These are phyloP conservation scores for Timema cristinae DNA, from an alignment of 2,888 invertebrate species.

Conservation along the genomic window DNA sequence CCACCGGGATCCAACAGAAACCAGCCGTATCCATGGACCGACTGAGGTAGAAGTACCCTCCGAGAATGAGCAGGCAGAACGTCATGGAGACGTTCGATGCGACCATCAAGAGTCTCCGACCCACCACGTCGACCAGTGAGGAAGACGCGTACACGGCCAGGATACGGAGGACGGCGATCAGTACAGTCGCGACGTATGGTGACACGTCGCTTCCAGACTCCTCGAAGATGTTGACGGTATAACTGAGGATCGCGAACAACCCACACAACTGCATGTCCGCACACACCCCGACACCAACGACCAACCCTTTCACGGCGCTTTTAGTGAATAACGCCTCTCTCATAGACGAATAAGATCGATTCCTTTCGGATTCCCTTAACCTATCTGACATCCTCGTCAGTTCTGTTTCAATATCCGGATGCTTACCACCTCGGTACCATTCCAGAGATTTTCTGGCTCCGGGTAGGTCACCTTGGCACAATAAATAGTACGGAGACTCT, in stretches of 20 bases:
- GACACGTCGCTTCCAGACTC: constrained; percentile 38
- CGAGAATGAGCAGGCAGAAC: constrained; percentile 38
- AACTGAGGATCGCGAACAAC: constrained; percentile 45
- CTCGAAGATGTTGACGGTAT: constrained; percentile 40
- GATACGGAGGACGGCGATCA: constrained; percentile 45
- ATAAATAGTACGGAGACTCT: constrained; percentile 56
- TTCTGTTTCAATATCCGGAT: constrained; percentile 37
- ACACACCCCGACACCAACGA: constrained; percentile 44
- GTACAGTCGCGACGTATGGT: constrained; percentile 42
- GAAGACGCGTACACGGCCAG: constrained; percentile 37
- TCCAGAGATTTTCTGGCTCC: constrained; percentile 45
- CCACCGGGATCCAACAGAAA: constrained; percentile 21
- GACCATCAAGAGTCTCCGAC: constrained; percentile 46
- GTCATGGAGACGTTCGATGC: constrained; percentile 42
- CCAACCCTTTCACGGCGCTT: constrained; percentile 36
- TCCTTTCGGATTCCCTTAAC: constrained; percentile 33
- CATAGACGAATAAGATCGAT: not conserved
- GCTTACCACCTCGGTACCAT: constrained; percentile 36
- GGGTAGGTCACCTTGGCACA: constrained; percentile 44
- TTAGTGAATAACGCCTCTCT: not conserved
- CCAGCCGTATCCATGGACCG: not conserved
- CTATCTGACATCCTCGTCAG: constrained; percentile 37
- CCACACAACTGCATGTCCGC: constrained; percentile 47
- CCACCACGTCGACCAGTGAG: constrained; percentile 44
- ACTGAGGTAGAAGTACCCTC: constrained; percentile 38